Evolutionary conservation across 1,140 invertebrate genomes (phyloP).

Genomic region (Bathynomus jamesi): DNA sequence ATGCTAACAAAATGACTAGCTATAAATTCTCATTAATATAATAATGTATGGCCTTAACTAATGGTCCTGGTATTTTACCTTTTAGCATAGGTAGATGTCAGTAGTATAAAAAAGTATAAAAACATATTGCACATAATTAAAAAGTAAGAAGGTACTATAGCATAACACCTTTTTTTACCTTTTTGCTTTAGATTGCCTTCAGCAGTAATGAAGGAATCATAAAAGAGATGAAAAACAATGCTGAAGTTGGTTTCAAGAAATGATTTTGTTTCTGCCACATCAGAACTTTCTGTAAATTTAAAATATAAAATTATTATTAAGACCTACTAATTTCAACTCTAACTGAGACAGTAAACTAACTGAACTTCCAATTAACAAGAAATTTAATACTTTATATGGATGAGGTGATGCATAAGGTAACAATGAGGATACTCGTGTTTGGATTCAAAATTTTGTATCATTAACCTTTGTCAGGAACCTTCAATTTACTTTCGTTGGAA

Average conservation of each 20-base stretch:
- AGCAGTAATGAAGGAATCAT: slow-evolving; percentile 85
- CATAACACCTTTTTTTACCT: too few relatives aligned
- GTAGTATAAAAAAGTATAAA: slow-evolving; percentile 5
- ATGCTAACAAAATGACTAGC: background rate
- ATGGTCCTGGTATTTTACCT: background rate
- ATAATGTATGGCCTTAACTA: background rate
- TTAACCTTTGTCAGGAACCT: background rate
- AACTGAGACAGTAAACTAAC: background rate
- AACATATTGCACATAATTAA: background rate
- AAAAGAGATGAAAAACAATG: slow-evolving; percentile 89
- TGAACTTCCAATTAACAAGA: background rate
- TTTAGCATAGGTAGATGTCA: background rate
- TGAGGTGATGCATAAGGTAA: background rate
- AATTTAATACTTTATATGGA: background rate
- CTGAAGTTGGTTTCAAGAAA: slow-evolving; percentile 91
- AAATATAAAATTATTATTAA: background rate
- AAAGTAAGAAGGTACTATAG: slow-evolving; percentile 33
- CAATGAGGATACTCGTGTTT: background rate
- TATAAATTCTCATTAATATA: background rate
- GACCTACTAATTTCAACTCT: background rate
- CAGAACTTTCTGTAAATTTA: slow-evolving; percentile 74
- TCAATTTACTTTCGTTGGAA: too few relatives aligned
- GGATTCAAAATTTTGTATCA: background rate
- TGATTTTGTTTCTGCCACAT: slow-evolving; percentile 75
- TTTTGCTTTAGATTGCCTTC: slow-evolving; percentile 82